These are phyloP conservation scores for Thaleichthys pacificus DNA, from an alignment of 2,797 vertebrate species.

Conservation along the genomic window DNA sequence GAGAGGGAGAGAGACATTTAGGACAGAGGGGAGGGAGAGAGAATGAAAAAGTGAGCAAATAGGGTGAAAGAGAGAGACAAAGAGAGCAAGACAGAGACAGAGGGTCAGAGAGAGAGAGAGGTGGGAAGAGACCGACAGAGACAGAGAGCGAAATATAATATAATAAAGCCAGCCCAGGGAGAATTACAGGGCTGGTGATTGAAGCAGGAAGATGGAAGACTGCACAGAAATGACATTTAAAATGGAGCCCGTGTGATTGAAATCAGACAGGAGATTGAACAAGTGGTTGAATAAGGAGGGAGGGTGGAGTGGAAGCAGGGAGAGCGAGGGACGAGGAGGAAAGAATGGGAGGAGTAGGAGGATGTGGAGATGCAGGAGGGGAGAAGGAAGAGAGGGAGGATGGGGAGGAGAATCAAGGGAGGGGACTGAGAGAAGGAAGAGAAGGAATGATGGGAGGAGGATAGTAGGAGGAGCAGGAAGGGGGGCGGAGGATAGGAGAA, in stretches of 20 bases:
- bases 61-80: not conserved
- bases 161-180: conserved; percentile 39
- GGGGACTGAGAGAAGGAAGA: too few species aligned
- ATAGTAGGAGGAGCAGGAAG: not conserved
- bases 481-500: not conserved
- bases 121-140: not conserved
- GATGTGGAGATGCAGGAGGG: not conserved
- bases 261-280: not conserved
- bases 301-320: not conserved
- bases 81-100: not conserved
- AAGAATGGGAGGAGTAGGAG: not conserved
- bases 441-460: not conserved
- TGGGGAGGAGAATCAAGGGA: too few species aligned
- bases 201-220: conserved; percentile 26
- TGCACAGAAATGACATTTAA: conserved; percentile 29
- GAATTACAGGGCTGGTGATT: conserved; percentile 52
- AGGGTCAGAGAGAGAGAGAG: not conserved
- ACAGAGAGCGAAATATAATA: not conserved
- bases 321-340: too few species aligned
- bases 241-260: conserved; percentile 14
- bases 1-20: not conserved
- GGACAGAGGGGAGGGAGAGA: not conserved
- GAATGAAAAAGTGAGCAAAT: not conserved
- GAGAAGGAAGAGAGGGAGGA: too few species aligned
- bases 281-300: not conserved